A percentile compares a stretch with the other conserved stretches of the same genome.
phyloP scores from a whole-genome alignment of 2,113 vertebrate genomes.

The Apistogramma diplotaenia region DNA sequence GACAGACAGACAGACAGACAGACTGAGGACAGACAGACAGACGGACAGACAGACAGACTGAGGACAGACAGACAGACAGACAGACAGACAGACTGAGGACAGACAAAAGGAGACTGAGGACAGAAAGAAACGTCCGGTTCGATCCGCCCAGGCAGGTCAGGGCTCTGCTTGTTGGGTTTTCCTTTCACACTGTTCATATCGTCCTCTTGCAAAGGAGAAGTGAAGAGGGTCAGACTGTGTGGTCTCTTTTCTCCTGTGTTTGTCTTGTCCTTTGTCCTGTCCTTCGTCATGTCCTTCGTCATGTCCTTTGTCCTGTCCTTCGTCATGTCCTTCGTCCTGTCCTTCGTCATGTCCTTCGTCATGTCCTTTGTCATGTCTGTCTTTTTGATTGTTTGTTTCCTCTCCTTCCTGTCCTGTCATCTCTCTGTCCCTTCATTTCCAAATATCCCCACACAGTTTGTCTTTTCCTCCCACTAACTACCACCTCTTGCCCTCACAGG shows the following conservation, averaged over 20 bases:
- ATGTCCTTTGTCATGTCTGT: accelerated
- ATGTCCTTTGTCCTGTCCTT: accelerated
- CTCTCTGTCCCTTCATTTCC: conserved; percentile 26
- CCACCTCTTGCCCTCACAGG: background rate
- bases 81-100: background rate
- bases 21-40: background rate
- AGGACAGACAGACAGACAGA: background rate
- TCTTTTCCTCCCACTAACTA: background rate
- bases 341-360: accelerated
- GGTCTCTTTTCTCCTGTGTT: conserved; percentile 37
- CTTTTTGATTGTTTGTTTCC: background rate
- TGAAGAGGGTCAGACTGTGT: conserved; percentile 61
- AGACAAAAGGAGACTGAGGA: background rate
- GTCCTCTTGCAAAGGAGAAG: conserved; percentile 62
- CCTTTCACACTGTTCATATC: background rate
- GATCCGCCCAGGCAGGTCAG: conserved; percentile 15
- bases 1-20: too few species aligned
- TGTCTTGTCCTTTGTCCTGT: background rate
- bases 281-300: background rate
- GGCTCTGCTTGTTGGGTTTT: background rate
- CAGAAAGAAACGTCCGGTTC: background rate
- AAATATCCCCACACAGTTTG: background rate
- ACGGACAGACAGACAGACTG: background rate
- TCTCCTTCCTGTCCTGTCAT: conserved; percentile 14
- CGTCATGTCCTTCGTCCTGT: accelerated